A percentile compares a stretch with the other conserved stretches of the same genome.
These are phyloP conservation scores for Salvator merianae DNA, from an alignment of 2,113 vertebrate species.

Conservation along the genomic window DNA sequence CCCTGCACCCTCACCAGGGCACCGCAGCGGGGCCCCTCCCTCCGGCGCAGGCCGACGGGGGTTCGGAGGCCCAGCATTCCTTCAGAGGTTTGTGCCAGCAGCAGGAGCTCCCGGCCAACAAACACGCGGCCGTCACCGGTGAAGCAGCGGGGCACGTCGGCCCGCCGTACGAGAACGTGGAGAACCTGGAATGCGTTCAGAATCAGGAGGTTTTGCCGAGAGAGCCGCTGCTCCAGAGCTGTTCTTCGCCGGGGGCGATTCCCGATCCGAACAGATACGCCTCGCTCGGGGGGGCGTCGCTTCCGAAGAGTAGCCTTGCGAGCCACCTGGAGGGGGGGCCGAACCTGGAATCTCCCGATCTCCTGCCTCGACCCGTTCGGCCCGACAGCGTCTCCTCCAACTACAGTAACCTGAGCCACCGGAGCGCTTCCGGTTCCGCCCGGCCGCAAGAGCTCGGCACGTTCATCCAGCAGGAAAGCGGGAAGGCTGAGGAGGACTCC, in stretches of 20 bases:
- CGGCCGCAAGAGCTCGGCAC: conserved; percentile 85
- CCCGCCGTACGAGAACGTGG: conserved; percentile 82
- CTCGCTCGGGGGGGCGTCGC: conserved; percentile 39
- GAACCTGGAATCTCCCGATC: conserved; percentile 87
- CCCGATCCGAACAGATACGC: conserved; percentile 59
- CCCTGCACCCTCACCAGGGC: conserved; percentile 1
- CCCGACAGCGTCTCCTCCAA: conserved; percentile 88
- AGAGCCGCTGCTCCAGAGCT: conserved; percentile 67
- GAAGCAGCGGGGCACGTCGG: conserved; percentile 49
- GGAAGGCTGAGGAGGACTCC: conserved; percentile 82
- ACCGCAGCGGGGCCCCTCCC: not conserved
- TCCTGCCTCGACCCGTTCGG: conserved; percentile 70
- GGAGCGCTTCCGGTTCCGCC: conserved; percentile 70
- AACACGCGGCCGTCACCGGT: not conserved
- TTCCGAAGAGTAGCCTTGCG: conserved; percentile 49
- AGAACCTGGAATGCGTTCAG: conserved; percentile 91
- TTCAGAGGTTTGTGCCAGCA: conserved; percentile 32
- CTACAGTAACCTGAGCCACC: conserved; percentile 85
- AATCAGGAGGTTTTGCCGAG: conserved; percentile 92
- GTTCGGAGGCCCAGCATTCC: conserved; percentile 51
- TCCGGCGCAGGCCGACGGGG: conserved; percentile 49
- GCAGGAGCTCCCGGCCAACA: conserved; percentile 34
- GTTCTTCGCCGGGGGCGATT: conserved; percentile 28
- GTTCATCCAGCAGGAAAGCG: conserved; percentile 95
- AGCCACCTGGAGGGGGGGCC: conserved; percentile 78